These are phyloP conservation scores for Drosophila parthenogenetica DNA, from an alignment of 2,888 invertebrate species.

Conservation along the genomic window DNA sequence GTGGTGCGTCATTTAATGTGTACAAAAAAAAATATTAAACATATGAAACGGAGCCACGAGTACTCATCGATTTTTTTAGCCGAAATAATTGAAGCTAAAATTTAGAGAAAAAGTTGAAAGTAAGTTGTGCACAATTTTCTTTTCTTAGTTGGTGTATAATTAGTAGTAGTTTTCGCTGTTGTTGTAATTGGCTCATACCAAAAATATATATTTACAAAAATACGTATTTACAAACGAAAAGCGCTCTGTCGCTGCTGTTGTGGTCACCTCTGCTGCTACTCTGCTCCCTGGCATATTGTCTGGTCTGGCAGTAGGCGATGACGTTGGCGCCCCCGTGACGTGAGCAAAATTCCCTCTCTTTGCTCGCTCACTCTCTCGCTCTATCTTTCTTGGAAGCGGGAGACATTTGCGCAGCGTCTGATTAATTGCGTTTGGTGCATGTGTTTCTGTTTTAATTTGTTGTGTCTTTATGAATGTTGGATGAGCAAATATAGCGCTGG, in stretches of 20 bases:
- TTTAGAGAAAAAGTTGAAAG: conserved; percentile 43
- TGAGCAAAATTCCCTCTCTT: conserved; percentile 34
- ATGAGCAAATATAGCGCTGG: conserved; percentile 19
- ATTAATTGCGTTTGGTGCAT: conserved; percentile 17
- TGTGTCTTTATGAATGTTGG: conserved; percentile 13
- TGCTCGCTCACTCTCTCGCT: conserved; percentile 8
- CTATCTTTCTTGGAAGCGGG: background rate
- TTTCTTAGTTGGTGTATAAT: conserved; percentile 7
- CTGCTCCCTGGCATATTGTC: conserved; percentile 13
- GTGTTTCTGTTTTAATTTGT: conserved; percentile 10
- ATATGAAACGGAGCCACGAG: conserved; percentile 37
- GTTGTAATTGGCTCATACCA: conserved; percentile 1
- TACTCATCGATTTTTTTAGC: conserved; percentile 66
- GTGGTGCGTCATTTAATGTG: conserved; percentile 45
- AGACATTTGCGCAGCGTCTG: conserved; percentile 28
- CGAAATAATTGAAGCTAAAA: conserved; percentile 37
- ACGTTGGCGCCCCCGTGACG: conserved; percentile 60
- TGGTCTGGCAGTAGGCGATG: conserved; percentile 23
- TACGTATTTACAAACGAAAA: conserved; percentile 18
- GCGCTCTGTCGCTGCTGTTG: conserved; percentile 1
- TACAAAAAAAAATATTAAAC: conserved; percentile 20
- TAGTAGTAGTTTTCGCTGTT: conserved; percentile 6
- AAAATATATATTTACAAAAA: conserved; percentile 24
- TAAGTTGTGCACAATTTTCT: conserved; percentile 49
- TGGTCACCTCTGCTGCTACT: background rate